phyloP scores from a whole-genome alignment of 2,797 vertebrate genomes.

The Falco novaeseelandiae region DNA sequence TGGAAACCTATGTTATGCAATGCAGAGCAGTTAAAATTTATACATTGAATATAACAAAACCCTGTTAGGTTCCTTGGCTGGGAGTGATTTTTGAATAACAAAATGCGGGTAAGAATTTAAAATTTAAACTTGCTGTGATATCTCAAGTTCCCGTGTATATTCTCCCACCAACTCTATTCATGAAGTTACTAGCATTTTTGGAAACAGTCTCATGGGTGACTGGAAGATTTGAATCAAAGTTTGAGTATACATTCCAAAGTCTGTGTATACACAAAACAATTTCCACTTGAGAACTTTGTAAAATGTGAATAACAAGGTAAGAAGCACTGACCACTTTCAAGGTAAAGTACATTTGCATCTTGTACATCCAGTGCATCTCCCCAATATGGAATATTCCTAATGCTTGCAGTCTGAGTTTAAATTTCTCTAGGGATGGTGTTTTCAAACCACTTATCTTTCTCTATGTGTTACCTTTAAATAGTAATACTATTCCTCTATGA shows the following conservation, averaged over 20 bases:
- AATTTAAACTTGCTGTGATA: neutral
- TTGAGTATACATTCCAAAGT: neutral
- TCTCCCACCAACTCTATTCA: neutral
- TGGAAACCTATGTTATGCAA: neutral
- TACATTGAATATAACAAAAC: neutral
- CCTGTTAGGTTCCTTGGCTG: neutral
- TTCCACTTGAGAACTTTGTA: neutral
- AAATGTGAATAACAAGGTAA: neutral
- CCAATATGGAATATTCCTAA: neutral
- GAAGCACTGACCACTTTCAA: neutral
- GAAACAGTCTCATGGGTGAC: neutral
- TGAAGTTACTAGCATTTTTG: neutral
- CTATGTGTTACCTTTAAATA: neutral
- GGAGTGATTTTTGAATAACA: neutral
- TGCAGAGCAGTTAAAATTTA: neutral
- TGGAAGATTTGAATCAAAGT: neutral
- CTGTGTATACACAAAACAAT: neutral
- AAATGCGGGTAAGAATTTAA: neutral
- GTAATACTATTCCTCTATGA: neutral
- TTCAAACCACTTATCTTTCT: neutral
- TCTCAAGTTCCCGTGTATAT: neutral
- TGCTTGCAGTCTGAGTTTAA: neutral
- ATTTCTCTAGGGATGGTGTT: neutral
- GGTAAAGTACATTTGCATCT: neutral
- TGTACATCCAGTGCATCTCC: neutral